Base-by-base conservation (phyloP, 2,113 vertebrate genomes). In the Cyphomyrus plagiostoma region DNA sequence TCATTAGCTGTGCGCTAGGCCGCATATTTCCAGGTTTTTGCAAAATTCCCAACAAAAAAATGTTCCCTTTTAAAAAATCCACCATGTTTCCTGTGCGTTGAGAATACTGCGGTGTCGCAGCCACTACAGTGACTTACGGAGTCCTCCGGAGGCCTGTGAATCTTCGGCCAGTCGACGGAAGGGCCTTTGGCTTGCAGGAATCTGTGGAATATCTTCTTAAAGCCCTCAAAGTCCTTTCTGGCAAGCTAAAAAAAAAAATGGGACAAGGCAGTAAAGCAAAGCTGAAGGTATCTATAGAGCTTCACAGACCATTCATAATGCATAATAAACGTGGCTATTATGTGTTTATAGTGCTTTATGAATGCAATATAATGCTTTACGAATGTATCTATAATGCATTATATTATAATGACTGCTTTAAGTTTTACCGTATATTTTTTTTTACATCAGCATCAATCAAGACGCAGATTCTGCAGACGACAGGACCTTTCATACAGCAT, bases 131-230 rank as follows among this genome's bases (percentile, higher is more conserved):
- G 90, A 95, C 97, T 98, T 93, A 99, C 98, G 90, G 96, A 97
- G 91, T 98, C 98, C 94, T 99, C 98, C 2, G 98, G 98, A n/a
- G 98, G 98, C 89, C 97, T 97, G 93, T 97, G 97, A 92, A 99
- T 99, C 95, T 98, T 99, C 39, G 95, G 96, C 98, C 98, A 99
- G 91, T 99, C 97, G 19, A 99, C 97, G 49, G 97, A 95, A 5
- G 98, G 98, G 92, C 98, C 98, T 93, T 98, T 99, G 94, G 97
- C 97, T 96, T 98, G 97, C 89, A 99, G 96, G 92, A 99, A 99
- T 94, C 97, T 96, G 94, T 98, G 98, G 95, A 99, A 99, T n/a
- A 99, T 95, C 90, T 97, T 96, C 95, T 97, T 97, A 94, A 99
- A 99, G 92, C 98, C 98, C 90, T 97, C 96, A 74, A 99, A 96